Base-by-base conservation (phyloP, 2,113 vertebrate genomes). In the Tenrec ecaudatus region DNA sequence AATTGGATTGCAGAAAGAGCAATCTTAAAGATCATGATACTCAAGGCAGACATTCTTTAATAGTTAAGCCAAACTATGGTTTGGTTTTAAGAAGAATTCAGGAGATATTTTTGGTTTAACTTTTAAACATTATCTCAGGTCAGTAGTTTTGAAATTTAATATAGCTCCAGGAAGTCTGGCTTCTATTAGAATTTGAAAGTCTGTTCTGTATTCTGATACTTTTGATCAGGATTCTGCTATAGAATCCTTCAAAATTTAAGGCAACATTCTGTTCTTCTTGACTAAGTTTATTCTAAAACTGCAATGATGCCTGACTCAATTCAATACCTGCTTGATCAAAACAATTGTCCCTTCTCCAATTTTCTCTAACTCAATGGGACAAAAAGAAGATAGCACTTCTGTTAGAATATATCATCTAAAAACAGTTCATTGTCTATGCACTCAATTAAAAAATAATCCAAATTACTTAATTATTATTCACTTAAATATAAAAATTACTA, bases 381-480 rank as follows among this genome's bases (percentile, higher is more conserved):
- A 82, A 40, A 40, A 73, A 71, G 29, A 38, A 2, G 0, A 20
- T 15, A 6, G 3, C 12, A 60, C 3, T 76, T 83, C 3, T 66
- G 33, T 22, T 78, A 82, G 8, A 85, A 19, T 25, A 82, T 71
- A 29, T 43, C 14, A 82, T 73, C 3, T 78, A 7, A 23, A 38
- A 7, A 75, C 71, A 10, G 22, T 22, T 36, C 23, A 84, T 91
- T 79, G 40, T 40, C 79, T 38, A 92, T 22, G 47, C n/a, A 73
- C n/a, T 75, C 19, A 36, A 92, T 19, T 53, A 22, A 53, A 91
- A 92, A 94, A 94, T 23, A 20, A 22, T 10, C 6, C 71, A 75
- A 75, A 75, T 75, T 38, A 36, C 33, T 38, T 17, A 75, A 69
- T 15, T 19, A 69, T 69, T 69, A 69, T n/a, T 69, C 64, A 68